Evolutionary conservation across 2,888 invertebrate genomes (phyloP).

Genomic region (Rhamphomyia laevipes): DNA sequence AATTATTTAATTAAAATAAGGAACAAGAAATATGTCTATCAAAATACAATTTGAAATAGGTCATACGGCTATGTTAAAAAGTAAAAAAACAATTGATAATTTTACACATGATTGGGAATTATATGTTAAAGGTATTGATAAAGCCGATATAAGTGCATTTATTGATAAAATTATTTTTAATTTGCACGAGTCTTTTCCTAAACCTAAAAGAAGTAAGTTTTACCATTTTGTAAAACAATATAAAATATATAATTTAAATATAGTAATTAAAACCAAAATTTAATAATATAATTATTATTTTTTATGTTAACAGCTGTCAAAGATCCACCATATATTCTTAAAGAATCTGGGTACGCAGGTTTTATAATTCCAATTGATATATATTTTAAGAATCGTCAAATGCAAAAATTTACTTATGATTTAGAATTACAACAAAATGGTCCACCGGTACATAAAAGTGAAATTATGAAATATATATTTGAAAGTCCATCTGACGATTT

Average conservation of each 20-base stretch:
- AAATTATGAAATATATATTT: constrained; percentile 76
- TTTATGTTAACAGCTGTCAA: constrained; percentile 59
- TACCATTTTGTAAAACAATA: constrained; percentile 2
- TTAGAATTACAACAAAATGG: constrained; percentile 67
- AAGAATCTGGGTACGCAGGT: constrained; percentile 94
- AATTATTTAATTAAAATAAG: neutral
- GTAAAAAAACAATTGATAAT: constrained; percentile 73
- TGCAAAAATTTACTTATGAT: constrained; percentile 82
- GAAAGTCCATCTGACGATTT: constrained; percentile 82
- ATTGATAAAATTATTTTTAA: constrained; percentile 87
- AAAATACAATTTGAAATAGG: constrained; percentile 85
- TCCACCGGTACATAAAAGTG: constrained; percentile 54
- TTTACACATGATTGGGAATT: constrained; percentile 98
- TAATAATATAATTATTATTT: too few species aligned
- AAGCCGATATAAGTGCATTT: constrained; percentile 77
- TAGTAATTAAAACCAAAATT: neutral
- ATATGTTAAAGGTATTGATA: constrained; percentile 80
- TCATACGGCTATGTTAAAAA: constrained; percentile 72
- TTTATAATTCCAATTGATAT: constrained; percentile 84
- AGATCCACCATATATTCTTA: constrained; percentile 80
- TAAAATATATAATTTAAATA: constrained; percentile 1
- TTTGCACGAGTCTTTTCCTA: constrained; percentile 84
- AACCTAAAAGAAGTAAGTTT: constrained; percentile 72
- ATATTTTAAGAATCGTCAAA: constrained; percentile 76
- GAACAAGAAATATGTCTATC: constrained; percentile 45